Conservation (phyloP, 2,113 vertebrate genomes). For the Cryptomyrus ogoouensis region DNA sequence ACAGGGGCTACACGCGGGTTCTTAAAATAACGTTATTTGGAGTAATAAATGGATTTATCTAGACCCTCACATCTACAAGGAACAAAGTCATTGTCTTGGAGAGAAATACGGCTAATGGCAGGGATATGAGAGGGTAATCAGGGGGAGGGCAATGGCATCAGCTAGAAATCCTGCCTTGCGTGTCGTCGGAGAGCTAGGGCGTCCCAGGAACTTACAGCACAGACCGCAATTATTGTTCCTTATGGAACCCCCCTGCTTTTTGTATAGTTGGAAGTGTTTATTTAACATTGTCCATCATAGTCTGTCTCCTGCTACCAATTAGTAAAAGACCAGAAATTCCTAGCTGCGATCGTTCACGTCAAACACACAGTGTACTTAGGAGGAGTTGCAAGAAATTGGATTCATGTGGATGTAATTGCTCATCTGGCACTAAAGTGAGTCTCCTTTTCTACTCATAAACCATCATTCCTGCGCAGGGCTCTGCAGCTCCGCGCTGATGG, state of each 20-base stretch:
- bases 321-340: conserved; percentile 17
- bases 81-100: conserved; percentile 12
- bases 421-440: conserved; percentile 2
- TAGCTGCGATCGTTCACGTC: conserved; percentile 11
- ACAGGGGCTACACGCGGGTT: background rate
- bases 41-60: conserved; percentile 3
- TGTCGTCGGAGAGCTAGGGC: conserved; percentile 1
- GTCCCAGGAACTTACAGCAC: conserved; percentile 12
- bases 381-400: conserved; percentile 18
- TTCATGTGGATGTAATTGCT: conserved; percentile 21
- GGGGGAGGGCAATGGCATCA: background rate
- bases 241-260: conserved; percentile 10
- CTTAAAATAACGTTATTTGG: background rate
- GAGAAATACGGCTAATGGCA: background rate
- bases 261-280: conserved; percentile 22
- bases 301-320: conserved; percentile 23
- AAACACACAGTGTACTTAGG: conserved; percentile 17
- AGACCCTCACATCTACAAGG: background rate
- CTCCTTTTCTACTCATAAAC: background rate
- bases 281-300: conserved; percentile 14
- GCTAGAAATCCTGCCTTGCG: conserved; percentile 9
- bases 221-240: conserved; percentile 19
- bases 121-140: background rate
- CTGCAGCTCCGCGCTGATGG: background rate
- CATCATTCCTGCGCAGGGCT: background rate